Base-by-base conservation (phyloP, 2,797 vertebrate species). In the Clarias platycephalus region DNA sequence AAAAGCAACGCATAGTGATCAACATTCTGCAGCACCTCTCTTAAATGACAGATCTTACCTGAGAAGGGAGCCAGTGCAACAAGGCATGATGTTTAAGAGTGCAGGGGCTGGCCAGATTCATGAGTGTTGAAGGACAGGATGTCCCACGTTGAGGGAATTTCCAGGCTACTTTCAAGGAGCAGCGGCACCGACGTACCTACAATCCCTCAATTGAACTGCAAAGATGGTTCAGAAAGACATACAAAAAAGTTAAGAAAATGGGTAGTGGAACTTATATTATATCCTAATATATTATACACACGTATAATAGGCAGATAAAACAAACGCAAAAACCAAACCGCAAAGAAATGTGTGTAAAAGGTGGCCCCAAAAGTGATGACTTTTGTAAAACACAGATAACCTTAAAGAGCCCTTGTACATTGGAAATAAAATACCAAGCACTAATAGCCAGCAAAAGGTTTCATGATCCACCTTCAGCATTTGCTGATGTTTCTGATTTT, bases 71-170 rank as follows among this genome's bases (percentile, higher is more conserved):
- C 80, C 84, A 70, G 34, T 78, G 70, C 49, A 67, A 77, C 12
- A 84, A 67, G 67, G 40, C 85, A 90, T 87, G 83, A 87, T 85
- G 88, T 66, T 86, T 75, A 31, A 64, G 78, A 68, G 34, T 77
- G 44, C 64, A 76, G 5, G 34, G 16, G 22, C 57, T 64, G 57
- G 67, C 40, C 31, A 83, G 62, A 71, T 60, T 85, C 85, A 86
- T 89, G 67, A 70, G 86, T 53, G 74, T 53, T 66, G 77, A 77
- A 31, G 67, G 62, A 84, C 37, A 83, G 67, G 70, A 58, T 10
- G 72, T 53, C 63, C 53, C 10, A 60, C 24, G 22, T 26, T 31
- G 68, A 75, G 40, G 71, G 63, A 76, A 76, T 40, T 71, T 81
- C 71, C 60, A 60, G 44, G 53, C 49, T 18, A 26, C n/a, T 80